phyloP scores from a whole-genome alignment of 1,140 invertebrate genomes.

The Scaptomyza pallida region DNA sequence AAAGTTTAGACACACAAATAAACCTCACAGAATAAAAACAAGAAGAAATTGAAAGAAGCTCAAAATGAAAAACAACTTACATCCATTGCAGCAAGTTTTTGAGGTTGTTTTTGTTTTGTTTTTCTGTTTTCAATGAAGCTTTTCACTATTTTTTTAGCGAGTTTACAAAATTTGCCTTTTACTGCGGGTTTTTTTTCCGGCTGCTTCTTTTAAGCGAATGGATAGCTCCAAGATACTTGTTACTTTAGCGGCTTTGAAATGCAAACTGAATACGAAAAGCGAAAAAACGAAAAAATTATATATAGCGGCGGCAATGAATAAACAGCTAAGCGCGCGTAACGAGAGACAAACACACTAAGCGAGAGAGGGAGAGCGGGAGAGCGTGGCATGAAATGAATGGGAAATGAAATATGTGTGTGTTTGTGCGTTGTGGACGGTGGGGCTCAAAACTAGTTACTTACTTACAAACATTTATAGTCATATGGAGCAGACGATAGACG shows the following conservation, averaged over 20 bases:
- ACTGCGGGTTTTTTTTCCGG: slow-evolving; percentile 15
- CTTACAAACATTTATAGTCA: slow-evolving; percentile 73
- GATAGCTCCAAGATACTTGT: slow-evolving; percentile 79
- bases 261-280: slow-evolving; percentile 69
- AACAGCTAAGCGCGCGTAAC: slow-evolving; percentile 40
- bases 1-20: slow-evolving; percentile 47
- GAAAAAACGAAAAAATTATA: slow-evolving; percentile 31
- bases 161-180: slow-evolving; percentile 52
- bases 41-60: slow-evolving; percentile 2
- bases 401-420: slow-evolving; percentile 56
- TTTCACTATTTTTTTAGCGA: slow-evolving; percentile 49
- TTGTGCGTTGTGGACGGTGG: slow-evolving; percentile 46
- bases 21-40: slow-evolving; percentile 25
- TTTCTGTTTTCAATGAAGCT: slow-evolving; percentile 55
- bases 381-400: slow-evolving; percentile 51
- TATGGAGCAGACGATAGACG: slow-evolving; percentile 68
- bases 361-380: background rate
- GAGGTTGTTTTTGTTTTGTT: slow-evolving; percentile 7
- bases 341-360: background rate
- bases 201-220: slow-evolving; percentile 46
- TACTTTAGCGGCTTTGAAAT: slow-evolving; percentile 80
- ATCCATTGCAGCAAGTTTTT: slow-evolving; percentile 52
- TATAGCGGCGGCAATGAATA: slow-evolving; percentile 68
- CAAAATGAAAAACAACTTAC: slow-evolving; percentile 54
- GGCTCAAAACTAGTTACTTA: slow-evolving; percentile 72